Evolutionary conservation across 2,113 vertebrate genomes (phyloP).

Genomic region (Axis porcinus): DNA sequence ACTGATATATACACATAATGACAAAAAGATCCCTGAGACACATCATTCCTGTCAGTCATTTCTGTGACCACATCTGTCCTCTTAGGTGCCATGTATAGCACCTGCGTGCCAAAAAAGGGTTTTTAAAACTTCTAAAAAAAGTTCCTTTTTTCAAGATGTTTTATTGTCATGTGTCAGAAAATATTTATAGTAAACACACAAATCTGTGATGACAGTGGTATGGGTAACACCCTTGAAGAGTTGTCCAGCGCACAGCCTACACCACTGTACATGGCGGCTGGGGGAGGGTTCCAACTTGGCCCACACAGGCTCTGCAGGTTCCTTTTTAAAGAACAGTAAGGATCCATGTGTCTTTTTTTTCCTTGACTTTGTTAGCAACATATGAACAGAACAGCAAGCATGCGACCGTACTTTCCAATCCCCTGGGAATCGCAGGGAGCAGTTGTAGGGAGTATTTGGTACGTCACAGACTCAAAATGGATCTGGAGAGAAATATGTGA

Average conservation of each 20-base stretch:
- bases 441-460: background rate
- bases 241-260: background rate
- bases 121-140: background rate
- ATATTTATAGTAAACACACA: background rate
- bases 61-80: background rate
- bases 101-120: background rate
- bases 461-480: rapidly evolving
- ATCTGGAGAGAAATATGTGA: background rate
- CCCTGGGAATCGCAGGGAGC: background rate
- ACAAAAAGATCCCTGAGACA: background rate
- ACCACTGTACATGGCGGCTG: rapidly evolving
- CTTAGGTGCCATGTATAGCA: background rate
- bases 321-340: background rate
- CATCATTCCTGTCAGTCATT: background rate
- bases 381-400: no score
- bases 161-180: background rate
- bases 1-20: rapidly evolving
- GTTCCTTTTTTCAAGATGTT: background rate
- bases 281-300: rapidly evolving
- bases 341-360: background rate
- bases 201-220: rapidly evolving
- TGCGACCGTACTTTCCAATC: background rate
- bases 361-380: background rate
- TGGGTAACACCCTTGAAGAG: no score
- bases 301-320: background rate